These are phyloP conservation scores for Chelmon rostratus DNA, from an alignment of 2,797 vertebrate genomes.

Conservation along the genomic window DNA sequence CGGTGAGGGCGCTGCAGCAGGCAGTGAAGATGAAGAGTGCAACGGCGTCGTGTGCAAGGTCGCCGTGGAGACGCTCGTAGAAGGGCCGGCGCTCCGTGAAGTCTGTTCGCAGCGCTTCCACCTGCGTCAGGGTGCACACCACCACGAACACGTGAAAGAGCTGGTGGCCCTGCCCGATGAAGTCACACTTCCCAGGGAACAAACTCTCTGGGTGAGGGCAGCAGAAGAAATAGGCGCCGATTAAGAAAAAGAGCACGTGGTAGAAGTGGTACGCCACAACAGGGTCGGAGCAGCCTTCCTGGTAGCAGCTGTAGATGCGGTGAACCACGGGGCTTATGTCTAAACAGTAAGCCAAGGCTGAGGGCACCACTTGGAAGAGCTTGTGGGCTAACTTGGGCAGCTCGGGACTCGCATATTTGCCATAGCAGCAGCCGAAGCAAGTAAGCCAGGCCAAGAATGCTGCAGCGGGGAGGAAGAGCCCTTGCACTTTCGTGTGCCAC, in stretches of 20 bases:
- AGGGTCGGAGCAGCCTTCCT: constrained; percentile 82
- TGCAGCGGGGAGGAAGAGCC: constrained; percentile 88
- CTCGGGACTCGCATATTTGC: constrained; percentile 88
- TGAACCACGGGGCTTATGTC: constrained; percentile 96
- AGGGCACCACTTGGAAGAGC: constrained; percentile 94
- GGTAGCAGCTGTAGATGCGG: constrained; percentile 89
- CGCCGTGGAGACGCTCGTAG: constrained; percentile 90
- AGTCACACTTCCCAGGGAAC: constrained; percentile 93
- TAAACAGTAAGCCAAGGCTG: constrained; percentile 91
- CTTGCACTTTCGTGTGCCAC: constrained; percentile 88
- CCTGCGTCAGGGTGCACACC: constrained; percentile 93
- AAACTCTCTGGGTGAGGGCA: constrained; percentile 94
- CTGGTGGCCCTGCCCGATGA: constrained; percentile 96
- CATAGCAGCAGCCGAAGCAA: constrained; percentile 94
- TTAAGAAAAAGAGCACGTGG: constrained; percentile 93
- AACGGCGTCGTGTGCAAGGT: constrained; percentile 89
- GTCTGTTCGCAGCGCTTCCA: constrained; percentile 94
- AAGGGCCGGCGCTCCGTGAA: constrained; percentile 88
- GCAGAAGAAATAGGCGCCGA: constrained; percentile 94
- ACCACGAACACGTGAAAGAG: constrained; percentile 94
- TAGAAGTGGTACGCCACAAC: constrained; percentile 92
- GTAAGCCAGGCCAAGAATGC: constrained; percentile 94
- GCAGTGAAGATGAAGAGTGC: constrained; percentile 91
- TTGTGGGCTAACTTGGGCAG: constrained; percentile 85
- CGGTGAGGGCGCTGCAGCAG: constrained; percentile 91